Evolutionary conservation across 2,113 vertebrate species (phyloP).

Genomic region (Myocastor coypus): DNA sequence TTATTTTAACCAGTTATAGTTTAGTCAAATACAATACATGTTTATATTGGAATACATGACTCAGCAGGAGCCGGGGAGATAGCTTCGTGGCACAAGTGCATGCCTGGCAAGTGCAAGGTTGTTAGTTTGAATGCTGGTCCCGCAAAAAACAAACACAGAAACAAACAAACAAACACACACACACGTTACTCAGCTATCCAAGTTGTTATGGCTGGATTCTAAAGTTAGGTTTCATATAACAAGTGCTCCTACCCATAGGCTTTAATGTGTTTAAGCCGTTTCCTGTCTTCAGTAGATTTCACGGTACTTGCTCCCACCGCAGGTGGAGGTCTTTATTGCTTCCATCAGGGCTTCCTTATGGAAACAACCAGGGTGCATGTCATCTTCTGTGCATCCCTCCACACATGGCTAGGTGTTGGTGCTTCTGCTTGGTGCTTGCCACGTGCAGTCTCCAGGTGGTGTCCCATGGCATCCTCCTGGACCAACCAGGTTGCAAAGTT

Average conservation of each 20-base stretch:
- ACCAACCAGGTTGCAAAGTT: not conserved
- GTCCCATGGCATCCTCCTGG: not conserved
- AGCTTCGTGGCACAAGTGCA: too few relatives aligned
- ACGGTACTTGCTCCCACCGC: not conserved
- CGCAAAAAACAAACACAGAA: too few relatives aligned
- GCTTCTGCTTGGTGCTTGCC: fast-evolving
- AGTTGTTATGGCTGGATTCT: not conserved
- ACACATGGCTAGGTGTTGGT: not conserved
- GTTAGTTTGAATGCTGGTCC: too few relatives aligned
- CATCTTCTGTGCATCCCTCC: not conserved
- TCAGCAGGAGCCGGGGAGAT: not conserved
- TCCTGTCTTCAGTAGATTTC: not conserved
- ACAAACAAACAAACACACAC: too few relatives aligned
- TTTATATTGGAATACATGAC: not conserved
- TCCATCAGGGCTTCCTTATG: too few relatives aligned
- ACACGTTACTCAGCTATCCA: not conserved
- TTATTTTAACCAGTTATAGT: constrained; percentile 17
- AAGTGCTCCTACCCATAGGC: not conserved
- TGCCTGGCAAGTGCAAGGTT: too few relatives aligned
- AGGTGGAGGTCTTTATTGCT: not conserved
- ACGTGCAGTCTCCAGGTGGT: too few relatives aligned
- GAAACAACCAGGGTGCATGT: not conserved
- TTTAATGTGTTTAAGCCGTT: not conserved
- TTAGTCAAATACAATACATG: not conserved
- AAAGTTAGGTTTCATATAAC: not conserved